A percentile compares a stretch with the other conserved stretches of the same genome.
Evolutionary conservation across 2,113 vertebrate genomes (phyloP).

Genomic region (Phaethornis superciliosus): DNA sequence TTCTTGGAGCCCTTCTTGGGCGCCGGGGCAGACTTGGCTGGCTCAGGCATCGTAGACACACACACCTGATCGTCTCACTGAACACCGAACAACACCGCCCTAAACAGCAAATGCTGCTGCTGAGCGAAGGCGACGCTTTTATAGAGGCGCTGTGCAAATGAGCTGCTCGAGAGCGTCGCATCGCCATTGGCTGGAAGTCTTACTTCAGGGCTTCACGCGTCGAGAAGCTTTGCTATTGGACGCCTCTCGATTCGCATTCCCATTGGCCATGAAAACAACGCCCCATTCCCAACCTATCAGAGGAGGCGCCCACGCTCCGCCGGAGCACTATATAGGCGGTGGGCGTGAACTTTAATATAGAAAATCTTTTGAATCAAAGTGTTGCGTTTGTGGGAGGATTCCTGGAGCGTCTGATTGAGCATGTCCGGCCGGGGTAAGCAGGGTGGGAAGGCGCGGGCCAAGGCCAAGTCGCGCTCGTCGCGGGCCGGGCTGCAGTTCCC

Average conservation of each 20-base stretch:
- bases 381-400: too few relatives aligned
- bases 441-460: constrained; percentile 38
- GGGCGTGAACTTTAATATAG: too few relatives aligned
- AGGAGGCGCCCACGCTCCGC: rapidly evolving
- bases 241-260: rapidly evolving
- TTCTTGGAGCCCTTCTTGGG: constrained; percentile 81
- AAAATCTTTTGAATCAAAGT: too few relatives aligned
- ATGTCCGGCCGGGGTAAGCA: not conserved
- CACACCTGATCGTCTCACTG: too few relatives aligned
- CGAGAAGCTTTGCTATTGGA: not conserved
- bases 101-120: too few relatives aligned
- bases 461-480: constrained; percentile 66
- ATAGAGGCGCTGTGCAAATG: constrained; percentile 48
- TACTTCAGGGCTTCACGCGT: rapidly evolving
- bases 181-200: not conserved
- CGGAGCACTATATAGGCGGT: not conserved
- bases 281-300: not conserved
- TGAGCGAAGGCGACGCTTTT: not conserved
- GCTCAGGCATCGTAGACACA: constrained; percentile 43
- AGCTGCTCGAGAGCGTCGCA: not conserved
- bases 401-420: too few relatives aligned
- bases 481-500: constrained; percentile 75
- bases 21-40: constrained; percentile 70
- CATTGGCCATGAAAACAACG: not conserved
- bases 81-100: too few relatives aligned